A percentile compares a stretch with the other conserved stretches of the same genome.
Conservation (phyloP, 2,113 vertebrate genomes). For the Rhombomys opimus region DNA sequence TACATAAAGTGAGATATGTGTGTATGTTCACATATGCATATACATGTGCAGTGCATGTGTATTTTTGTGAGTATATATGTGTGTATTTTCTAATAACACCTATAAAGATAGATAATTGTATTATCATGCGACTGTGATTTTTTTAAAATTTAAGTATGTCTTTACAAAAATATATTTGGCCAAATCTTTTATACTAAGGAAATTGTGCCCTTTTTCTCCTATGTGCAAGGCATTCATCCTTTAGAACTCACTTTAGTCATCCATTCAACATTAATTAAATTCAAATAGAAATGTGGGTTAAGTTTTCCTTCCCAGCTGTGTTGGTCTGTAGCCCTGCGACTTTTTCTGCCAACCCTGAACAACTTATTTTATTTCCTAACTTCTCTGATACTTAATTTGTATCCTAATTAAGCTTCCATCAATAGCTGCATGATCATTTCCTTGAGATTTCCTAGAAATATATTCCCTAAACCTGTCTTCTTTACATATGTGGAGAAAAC, state of each 20-base stretch:
- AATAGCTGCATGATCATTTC: neutral
- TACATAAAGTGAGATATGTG: neutral
- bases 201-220: neutral
- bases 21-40: neutral
- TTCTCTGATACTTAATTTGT: neutral
- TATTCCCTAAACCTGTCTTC: neutral
- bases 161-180: neutral
- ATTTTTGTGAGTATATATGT: neutral
- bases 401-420: neutral
- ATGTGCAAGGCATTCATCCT: neutral
- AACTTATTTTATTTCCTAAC: conserved; percentile 2
- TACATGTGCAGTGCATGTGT: too few relatives aligned
- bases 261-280: neutral
- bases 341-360: neutral
- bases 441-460: neutral
- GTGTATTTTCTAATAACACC: neutral
- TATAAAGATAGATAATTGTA: neutral
- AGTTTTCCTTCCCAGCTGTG: neutral
- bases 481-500: neutral
- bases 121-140: neutral
- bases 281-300: neutral
- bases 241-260: neutral
- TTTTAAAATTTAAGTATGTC: neutral
- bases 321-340: neutral
- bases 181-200: neutral